Conservation (phyloP, 2,113 vertebrate genomes). For the Chrysochloris asiatica region DNA sequence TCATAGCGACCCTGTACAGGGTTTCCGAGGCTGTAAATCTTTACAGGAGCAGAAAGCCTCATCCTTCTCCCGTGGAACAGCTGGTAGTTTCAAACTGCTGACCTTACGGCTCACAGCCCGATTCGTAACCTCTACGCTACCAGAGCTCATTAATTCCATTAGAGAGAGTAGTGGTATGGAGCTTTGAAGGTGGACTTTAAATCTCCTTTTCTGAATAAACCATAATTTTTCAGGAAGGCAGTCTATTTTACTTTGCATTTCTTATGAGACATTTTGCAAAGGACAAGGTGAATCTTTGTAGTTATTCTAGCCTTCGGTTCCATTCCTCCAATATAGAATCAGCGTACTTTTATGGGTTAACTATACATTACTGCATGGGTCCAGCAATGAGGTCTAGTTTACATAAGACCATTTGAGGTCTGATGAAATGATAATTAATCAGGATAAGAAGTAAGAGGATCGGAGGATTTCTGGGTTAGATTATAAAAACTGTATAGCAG, state of each 20-base stretch:
- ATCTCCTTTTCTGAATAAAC: conserved; percentile 45
- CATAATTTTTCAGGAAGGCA: conserved; percentile 63
- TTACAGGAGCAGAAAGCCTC: too few species aligned
- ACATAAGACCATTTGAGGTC: neutral
- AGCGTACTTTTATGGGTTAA: neutral
- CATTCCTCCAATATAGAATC: neutral
- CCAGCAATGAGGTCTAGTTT: neutral
- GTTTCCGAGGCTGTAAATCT: too few species aligned
- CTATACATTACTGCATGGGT: too few species aligned
- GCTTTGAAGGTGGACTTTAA: conserved; percentile 44
- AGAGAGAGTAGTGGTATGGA: conserved; percentile 49
- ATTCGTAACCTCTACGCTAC: too few species aligned
- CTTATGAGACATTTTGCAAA: conserved; percentile 31
- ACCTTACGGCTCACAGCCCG: too few species aligned
- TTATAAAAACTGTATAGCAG: neutral
- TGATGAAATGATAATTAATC: neutral
- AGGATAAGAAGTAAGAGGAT: neutral
- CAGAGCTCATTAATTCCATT: conserved; percentile 71
- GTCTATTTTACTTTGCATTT: neutral
- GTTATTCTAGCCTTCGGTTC: neutral
- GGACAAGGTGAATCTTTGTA: neutral
- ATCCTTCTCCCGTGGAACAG: too few species aligned
- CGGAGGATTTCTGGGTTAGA: neutral
- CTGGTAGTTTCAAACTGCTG: too few species aligned
- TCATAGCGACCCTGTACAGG: too few species aligned